phyloP scores from a whole-genome alignment of 2,113 vertebrate species.

The Jaculus jaculus region DNA sequence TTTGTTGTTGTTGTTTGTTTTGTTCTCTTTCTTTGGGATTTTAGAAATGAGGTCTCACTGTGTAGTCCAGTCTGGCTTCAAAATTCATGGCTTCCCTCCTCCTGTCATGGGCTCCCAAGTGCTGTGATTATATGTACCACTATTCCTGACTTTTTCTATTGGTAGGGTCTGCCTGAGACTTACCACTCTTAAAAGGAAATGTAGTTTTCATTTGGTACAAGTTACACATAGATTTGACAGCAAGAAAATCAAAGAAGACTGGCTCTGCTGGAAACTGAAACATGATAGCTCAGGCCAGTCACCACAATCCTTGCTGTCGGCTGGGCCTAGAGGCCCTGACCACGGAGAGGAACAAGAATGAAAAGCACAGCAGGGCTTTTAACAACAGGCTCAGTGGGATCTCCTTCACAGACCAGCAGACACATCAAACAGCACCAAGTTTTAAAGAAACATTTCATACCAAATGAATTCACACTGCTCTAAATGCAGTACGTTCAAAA shows the following conservation, averaged over 20 bases:
- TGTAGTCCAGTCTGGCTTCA: background rate
- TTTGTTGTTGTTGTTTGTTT: background rate
- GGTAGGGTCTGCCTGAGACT: background rate
- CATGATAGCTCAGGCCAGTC: background rate
- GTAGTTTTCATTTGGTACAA: background rate
- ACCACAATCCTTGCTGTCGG: background rate
- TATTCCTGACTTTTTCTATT: background rate
- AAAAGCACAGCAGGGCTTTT: background rate
- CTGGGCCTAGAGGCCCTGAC: background rate
- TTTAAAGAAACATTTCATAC: constrained; percentile 5
- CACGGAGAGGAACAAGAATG: background rate
- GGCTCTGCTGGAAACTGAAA: constrained; percentile 44
- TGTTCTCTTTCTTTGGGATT: background rate
- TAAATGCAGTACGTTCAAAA: background rate
- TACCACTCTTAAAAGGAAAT: constrained; percentile 33
- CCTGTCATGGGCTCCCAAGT: background rate
- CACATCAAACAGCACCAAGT: background rate
- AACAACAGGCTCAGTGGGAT: background rate
- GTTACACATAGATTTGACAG: background rate
- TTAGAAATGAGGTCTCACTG: background rate
- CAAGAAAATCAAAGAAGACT: constrained; percentile 46
- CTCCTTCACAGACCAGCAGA: background rate
- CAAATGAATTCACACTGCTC: background rate
- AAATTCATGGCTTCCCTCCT: background rate
- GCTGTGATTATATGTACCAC: background rate